A percentile compares a stretch with the other conserved stretches of the same genome.
phyloP scores from a whole-genome alignment of 2,888 invertebrate genomes.

The Limnephilus rhombicus region DNA sequence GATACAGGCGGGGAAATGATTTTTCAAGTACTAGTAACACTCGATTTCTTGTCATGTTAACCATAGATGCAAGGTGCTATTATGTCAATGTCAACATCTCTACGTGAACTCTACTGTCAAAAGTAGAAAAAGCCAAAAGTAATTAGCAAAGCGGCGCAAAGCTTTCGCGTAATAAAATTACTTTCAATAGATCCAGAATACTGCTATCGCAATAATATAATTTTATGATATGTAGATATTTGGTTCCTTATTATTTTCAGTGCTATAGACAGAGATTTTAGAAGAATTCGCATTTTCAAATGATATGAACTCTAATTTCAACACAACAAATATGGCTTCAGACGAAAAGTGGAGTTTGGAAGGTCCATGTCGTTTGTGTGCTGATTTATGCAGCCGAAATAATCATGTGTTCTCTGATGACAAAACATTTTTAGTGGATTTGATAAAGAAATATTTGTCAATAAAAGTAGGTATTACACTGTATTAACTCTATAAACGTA shows the following conservation, averaged over 20 bases:
- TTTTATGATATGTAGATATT: not conserved
- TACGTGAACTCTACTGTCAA: too few relatives aligned
- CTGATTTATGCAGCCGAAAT: not conserved
- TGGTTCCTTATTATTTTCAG: not conserved
- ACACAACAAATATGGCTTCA: not conserved
- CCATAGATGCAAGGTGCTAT: not conserved
- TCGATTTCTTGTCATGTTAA: not conserved
- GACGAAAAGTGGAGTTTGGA: not conserved
- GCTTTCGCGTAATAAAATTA: not conserved
- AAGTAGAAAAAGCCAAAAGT: not conserved
- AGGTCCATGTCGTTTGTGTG: slow-evolving; percentile 19
- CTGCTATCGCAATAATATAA: not conserved
- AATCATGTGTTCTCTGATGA: slow-evolving; percentile 18
- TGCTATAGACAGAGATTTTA: not conserved
- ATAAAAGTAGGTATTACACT: not conserved
- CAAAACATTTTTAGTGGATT: not conserved
- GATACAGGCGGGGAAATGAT: too few relatives aligned
- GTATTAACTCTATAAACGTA: not conserved
- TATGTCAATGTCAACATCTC: not conserved
- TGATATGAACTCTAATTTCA: not conserved
- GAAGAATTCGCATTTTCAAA: not conserved
- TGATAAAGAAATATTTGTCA: slow-evolving; percentile 23
- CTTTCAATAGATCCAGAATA: not conserved
- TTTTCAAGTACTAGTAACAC: too few relatives aligned
- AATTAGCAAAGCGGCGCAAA: not conserved